A percentile compares a stretch with the other conserved stretches of the same genome.
phyloP scores from a whole-genome alignment of 35 echinoderm and acorn worm species.

The Heliocidaris tuberculata region DNA sequence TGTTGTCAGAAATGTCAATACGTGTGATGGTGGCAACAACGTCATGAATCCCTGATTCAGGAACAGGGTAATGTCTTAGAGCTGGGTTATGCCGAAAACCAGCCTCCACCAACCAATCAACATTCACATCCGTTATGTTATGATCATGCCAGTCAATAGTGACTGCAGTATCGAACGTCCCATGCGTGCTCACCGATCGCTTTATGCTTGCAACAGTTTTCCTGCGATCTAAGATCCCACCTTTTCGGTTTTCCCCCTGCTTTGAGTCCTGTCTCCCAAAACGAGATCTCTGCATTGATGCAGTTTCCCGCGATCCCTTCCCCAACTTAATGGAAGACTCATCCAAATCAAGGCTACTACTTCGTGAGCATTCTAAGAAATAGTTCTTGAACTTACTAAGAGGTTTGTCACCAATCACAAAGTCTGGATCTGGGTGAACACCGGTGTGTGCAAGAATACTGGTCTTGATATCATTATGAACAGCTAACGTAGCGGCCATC shows the following conservation, averaged over 20 bases:
- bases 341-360: slow-evolving; percentile 13
- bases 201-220: slow-evolving; percentile 78
- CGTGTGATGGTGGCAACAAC: slow-evolving; percentile 71
- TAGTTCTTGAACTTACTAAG: slow-evolving; percentile 70
- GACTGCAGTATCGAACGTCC: slow-evolving; percentile 83
- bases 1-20: slow-evolving; percentile 92
- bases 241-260: slow-evolving; percentile 27
- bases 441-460: slow-evolving; percentile 82
- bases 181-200: slow-evolving; percentile 59
- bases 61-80: slow-evolving; percentile 64
- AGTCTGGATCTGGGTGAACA: slow-evolving; percentile 88
- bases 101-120: slow-evolving; percentile 87
- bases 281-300: neutral
- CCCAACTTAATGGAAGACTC: neutral
- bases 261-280: slow-evolving; percentile 41
- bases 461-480: slow-evolving; percentile 69
- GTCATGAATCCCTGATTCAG: slow-evolving; percentile 59
- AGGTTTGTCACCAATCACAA: slow-evolving; percentile 55
- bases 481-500: slow-evolving; percentile 67
- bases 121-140: slow-evolving; percentile 77
- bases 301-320: slow-evolving; percentile 5
- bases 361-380: slow-evolving; percentile 24
- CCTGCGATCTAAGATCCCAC: slow-evolving; percentile 52
- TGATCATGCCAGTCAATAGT: slow-evolving; percentile 97
- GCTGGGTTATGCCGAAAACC: slow-evolving; percentile 75